Base-by-base conservation (phyloP, 2,888 invertebrate genomes). In the Pogonocherus hispidulus region DNA sequence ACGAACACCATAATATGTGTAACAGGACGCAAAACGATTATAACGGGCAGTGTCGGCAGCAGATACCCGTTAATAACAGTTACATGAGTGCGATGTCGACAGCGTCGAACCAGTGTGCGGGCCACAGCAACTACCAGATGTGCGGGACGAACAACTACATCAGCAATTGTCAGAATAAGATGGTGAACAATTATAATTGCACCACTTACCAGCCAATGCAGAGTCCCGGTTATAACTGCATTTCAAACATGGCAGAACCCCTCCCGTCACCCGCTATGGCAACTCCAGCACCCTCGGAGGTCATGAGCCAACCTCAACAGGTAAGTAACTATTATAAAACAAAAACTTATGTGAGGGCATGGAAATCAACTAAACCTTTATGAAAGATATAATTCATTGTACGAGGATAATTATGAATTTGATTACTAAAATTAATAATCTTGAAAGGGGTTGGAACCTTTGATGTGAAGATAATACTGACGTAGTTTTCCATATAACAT, bases 231-330 rank as follows among this genome's bases (percentile, higher is more conserved):
- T 81, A 80, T 56, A 79, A 78, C 54, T 81, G 80, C 63, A 56
- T 76, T 56, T 69, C 75, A 18, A 79, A 77, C 60, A 71, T 78
- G 63, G 72, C 75, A 32, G 80, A 81, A 72, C 84, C 85, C 0
- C 73, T 84, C 63, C 74, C 82, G 3, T 84, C 85, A 2, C 85
- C 85, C 4, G 84, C 83, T 1, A 82, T 83, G 73, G 84, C 83
- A 9, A 80, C 84, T 8, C 82, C 84, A 3, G 83, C 84, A 3
- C 85, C 84, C 0, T 73, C 74, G 14, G 83, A 83, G 55, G 46
- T 69, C 8, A 76, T 83, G 72, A 81, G 74, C 41, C 80, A 78
- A 51, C 82, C 82, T 8, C 85, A 84, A 74, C 83, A 82, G 27
- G 27, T 27, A 8, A 27, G 27, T 27, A n/a, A n/a, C n/a, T n/a